Conservation (phyloP, 1,140 invertebrate species). For the Archegozetes longisetosus region DNA sequence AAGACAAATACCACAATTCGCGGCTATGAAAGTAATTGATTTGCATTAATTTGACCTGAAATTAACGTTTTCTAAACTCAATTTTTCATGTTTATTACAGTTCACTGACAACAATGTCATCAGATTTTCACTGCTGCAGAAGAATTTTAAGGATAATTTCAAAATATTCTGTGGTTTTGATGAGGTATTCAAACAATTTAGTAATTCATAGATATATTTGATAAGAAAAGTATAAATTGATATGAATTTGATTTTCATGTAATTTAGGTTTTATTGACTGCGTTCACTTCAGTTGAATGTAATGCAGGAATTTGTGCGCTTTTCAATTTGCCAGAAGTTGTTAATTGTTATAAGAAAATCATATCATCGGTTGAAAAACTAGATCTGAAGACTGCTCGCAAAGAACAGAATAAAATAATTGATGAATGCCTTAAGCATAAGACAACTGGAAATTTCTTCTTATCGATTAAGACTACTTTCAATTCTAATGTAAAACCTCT, state of each 20-base stretch:
- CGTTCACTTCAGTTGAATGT: not conserved
- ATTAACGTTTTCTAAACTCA: not conserved
- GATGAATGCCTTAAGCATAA: not conserved
- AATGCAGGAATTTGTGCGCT: constrained; percentile 6
- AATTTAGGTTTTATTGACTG: constrained; percentile 4
- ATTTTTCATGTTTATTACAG: not conserved
- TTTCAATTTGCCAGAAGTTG: constrained; percentile 3
- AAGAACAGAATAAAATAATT: not conserved
- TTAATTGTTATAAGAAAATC: not conserved
- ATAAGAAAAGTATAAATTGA: constrained; percentile 28
- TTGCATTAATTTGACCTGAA: constrained; percentile 16
- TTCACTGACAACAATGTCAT: not conserved
- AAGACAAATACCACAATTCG: constrained; percentile 2
- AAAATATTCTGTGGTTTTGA: not conserved
- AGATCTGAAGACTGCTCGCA: not conserved
- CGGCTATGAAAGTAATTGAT: constrained; percentile 9
- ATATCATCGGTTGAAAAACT: not conserved
- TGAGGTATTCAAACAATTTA: not conserved
- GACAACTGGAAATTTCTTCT: constrained; percentile 3
- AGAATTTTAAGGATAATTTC: not conserved
- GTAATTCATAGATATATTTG: constrained; percentile 21
- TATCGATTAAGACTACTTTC: constrained; percentile 1
- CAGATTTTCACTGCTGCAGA: not conserved
- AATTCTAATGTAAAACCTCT: not conserved
- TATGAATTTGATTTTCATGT: constrained; percentile 18